Evolutionary conservation across 2,113 vertebrate species (phyloP).

Genomic region (Corynorhinus townsendii): DNA sequence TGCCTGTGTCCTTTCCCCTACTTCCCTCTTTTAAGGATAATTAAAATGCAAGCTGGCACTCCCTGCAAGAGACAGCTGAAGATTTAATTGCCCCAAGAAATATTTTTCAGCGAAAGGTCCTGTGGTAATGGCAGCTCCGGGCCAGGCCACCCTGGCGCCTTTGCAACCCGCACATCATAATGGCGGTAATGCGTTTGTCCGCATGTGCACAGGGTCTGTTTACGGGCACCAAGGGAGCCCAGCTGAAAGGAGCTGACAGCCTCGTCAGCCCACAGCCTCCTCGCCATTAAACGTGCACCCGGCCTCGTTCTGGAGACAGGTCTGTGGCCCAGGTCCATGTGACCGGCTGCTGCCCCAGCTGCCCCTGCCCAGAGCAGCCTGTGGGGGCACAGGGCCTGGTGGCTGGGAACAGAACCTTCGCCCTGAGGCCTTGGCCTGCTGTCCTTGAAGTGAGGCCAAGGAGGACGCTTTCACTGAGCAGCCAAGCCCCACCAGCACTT

Average conservation of each 20-base stretch:
- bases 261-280: background rate
- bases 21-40: constrained; percentile 57
- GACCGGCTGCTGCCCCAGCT: background rate
- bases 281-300: constrained; percentile 49
- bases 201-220: background rate
- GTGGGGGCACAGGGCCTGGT: background rate
- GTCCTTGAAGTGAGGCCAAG: constrained; percentile 50
- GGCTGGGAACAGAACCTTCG: background rate
- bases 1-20: constrained; percentile 50
- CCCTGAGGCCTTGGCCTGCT: background rate
- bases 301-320: background rate
- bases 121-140: constrained; percentile 36
- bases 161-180: background rate
- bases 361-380: background rate
- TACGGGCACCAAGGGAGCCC: background rate
- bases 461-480: background rate
- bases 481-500: background rate
- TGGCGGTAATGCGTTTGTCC: constrained; percentile 27
- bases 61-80: constrained; percentile 59
- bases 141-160: background rate
- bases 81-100: constrained; percentile 75
- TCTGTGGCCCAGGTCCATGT: background rate
- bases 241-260: background rate
- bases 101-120: constrained; percentile 67
- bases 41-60: constrained; percentile 72